phyloP scores from a whole-genome alignment of 2,888 invertebrate genomes.

The Labia minor region DNA sequence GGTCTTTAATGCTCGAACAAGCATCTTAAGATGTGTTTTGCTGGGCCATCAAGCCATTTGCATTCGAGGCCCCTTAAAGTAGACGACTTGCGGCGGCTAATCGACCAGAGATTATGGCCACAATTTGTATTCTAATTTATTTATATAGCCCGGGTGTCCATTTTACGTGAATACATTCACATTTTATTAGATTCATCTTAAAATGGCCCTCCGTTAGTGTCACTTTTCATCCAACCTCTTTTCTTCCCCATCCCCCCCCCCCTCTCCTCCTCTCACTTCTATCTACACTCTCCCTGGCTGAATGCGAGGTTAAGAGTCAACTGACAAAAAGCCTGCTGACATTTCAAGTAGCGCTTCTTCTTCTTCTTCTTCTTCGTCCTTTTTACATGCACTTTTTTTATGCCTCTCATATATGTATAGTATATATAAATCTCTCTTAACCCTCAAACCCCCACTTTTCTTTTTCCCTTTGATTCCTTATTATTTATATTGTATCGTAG shows the following conservation, averaged over 20 bases:
- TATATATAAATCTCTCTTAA: no score
- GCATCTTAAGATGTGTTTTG: conserved; percentile 1
- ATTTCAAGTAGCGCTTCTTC: no score
- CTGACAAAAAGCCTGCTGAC: no score
- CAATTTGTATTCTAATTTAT: conserved; percentile 13
- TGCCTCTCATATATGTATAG: no score
- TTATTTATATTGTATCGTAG: background rate
- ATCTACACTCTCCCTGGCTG: no score
- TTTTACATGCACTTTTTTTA: no score
- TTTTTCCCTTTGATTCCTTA: background rate
- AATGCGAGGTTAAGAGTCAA: no score
- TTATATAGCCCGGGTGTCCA: background rate
- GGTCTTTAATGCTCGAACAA: background rate
- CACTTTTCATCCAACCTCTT: no score
- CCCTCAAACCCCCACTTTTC: background rate
- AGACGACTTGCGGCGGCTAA: conserved; percentile 5
- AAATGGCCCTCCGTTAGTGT: no score
- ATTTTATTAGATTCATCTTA: background rate
- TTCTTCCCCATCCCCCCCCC: no score
- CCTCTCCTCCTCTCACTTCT: no score
- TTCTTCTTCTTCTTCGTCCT: no score
- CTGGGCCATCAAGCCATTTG: conserved; percentile 5
- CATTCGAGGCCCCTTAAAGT: background rate
- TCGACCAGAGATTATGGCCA: conserved; percentile 7
- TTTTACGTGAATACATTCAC: background rate